Conservation (phyloP, 2,888 invertebrate species). For the Scotopteryx bipunctaria region DNA sequence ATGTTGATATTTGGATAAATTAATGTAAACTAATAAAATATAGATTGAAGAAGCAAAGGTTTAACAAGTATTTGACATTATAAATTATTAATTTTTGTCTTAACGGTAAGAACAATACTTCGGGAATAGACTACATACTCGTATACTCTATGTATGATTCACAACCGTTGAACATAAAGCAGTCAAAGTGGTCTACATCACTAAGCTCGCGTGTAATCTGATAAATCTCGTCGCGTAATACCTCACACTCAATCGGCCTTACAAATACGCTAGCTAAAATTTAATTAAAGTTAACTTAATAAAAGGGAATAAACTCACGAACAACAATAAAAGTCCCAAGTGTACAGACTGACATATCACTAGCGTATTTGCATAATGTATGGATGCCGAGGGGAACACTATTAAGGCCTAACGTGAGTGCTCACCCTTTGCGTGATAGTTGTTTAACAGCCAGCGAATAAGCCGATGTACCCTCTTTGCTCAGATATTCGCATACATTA, state of each 20-base stretch:
- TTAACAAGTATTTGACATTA: too few species aligned
- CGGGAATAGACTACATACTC: neutral
- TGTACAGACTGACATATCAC: slow-evolving; percentile 80
- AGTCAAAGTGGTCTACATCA: slow-evolving; percentile 42
- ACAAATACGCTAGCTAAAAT: slow-evolving; percentile 78
- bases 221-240: slow-evolving; percentile 75
- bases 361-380: slow-evolving; percentile 82
- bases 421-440: slow-evolving; percentile 77
- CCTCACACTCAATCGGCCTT: slow-evolving; percentile 76
- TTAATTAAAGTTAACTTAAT: slow-evolving; percentile 83
- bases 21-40: too few species aligned
- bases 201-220: slow-evolving; percentile 63
- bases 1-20: too few species aligned
- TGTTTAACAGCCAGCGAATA: slow-evolving; percentile 73
- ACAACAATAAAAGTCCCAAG: slow-evolving; percentile 81
- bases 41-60: too few species aligned
- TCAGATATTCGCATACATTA: slow-evolving; percentile 79
- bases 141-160: neutral
- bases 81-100: too few species aligned
- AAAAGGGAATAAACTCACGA: slow-evolving; percentile 79
- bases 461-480: slow-evolving; percentile 58
- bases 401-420: slow-evolving; percentile 65
- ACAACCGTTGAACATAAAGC: slow-evolving; percentile 12
- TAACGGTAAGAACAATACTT: neutral
- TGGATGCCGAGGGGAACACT: slow-evolving; percentile 78